These are phyloP conservation scores for Dexiosoma caninum DNA, from an alignment of 2,888 invertebrate genomes.

Conservation along the genomic window DNA sequence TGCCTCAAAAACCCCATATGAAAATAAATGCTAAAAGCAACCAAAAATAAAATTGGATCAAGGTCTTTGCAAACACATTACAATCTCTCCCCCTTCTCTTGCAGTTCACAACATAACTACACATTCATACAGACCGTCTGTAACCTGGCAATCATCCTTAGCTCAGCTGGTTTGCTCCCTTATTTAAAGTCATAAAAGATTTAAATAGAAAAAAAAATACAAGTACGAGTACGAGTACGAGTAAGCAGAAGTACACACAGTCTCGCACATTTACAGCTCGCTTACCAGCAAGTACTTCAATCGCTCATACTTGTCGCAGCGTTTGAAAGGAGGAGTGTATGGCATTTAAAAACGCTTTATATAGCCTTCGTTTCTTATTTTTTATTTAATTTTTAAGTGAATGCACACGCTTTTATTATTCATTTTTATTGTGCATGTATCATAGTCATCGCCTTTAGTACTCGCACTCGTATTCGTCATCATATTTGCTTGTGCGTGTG, in stretches of 20 bases:
- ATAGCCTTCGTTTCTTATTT: not conserved
- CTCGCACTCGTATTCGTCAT: constrained; percentile 12
- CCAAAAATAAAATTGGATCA: constrained; percentile 57
- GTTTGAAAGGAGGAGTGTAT: not conserved
- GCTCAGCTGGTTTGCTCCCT: constrained; percentile 45
- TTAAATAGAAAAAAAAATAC: constrained; percentile 25
- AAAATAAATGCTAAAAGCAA: constrained; percentile 10
- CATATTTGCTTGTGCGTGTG: constrained; percentile 40
- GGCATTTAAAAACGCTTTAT: constrained; percentile 9
- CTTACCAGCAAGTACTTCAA: constrained; percentile 28
- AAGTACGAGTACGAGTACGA: not conserved
- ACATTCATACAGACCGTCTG: not conserved
- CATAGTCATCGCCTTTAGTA: constrained; percentile 28
- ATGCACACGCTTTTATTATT: constrained; percentile 61
- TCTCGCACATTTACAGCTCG: too few species aligned
- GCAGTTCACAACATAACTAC: not conserved
- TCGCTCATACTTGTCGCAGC: constrained; percentile 24
- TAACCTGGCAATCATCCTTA: constrained; percentile 17
- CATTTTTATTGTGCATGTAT: constrained; percentile 48
- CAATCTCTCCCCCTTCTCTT: not conserved
- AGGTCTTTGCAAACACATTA: constrained; percentile 46
- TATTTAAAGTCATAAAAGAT: constrained; percentile 46
- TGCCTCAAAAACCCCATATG: constrained; percentile 27
- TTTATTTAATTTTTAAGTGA: constrained; percentile 42
- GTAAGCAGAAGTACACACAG: constrained; percentile 6